Conservation (phyloP, 2,888 invertebrate species). For the Parochlus steinenii region DNA sequence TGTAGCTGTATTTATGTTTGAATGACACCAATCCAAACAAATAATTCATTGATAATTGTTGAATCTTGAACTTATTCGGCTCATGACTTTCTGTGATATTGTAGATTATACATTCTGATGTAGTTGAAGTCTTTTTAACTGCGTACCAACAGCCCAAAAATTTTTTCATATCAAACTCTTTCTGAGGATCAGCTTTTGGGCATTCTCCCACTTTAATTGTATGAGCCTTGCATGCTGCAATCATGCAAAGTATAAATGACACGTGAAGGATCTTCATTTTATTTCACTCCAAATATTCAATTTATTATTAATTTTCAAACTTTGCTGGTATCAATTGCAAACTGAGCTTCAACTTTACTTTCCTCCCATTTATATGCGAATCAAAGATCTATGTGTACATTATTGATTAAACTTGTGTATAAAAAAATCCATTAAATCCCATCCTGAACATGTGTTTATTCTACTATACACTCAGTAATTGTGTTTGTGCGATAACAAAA, state of each 20-base stretch:
- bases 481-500: no score
- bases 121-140: conserved; percentile 66
- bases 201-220: conserved; percentile 59
- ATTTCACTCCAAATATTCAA: neutral
- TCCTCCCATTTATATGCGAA: no score
- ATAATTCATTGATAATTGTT: conserved; percentile 57
- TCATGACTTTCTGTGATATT: conserved; percentile 55
- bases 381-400: no score
- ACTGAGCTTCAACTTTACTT: no score
- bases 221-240: conserved; percentile 29
- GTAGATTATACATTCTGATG: conserved; percentile 61
- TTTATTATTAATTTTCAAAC: no score
- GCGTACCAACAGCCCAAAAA: conserved; percentile 68
- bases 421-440: no score
- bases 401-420: no score
- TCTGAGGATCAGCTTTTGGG: conserved; percentile 54
- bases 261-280: neutral
- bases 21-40: conserved; percentile 51
- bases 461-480: no score
- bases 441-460: no score
- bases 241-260: neutral
- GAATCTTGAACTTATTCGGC: conserved; percentile 48
- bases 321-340: no score
- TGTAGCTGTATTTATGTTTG: conserved; percentile 65
- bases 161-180: conserved; percentile 57